Conservation (phyloP, 2,888 invertebrate genomes). For the Caenorhabditis auriculariae region DNA sequence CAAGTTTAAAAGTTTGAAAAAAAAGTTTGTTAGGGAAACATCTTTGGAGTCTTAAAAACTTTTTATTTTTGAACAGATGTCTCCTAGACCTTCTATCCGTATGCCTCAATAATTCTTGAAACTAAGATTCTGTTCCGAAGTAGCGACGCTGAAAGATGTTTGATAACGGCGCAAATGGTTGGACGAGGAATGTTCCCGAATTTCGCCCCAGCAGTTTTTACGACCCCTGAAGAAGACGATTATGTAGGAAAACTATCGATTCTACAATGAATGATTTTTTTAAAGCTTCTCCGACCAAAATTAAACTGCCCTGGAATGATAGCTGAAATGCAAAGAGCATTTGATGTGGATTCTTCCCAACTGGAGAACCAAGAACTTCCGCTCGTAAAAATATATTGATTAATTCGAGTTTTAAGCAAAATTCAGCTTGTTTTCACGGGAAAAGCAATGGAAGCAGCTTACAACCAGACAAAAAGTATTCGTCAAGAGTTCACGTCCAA, state of each 20-base stretch:
- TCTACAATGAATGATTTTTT: neutral
- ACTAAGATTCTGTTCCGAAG: constrained; percentile 27
- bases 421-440: too few relatives aligned
- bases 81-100: too few relatives aligned
- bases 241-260: constrained; percentile 3
- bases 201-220: constrained; percentile 19
- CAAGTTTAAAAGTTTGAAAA: too few relatives aligned
- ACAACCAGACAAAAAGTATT: neutral
- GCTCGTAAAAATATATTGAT: too few relatives aligned
- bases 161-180: constrained; percentile 24
- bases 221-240: constrained; percentile 9
- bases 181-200: constrained; percentile 19
- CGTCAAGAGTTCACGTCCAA: too few relatives aligned
- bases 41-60: too few relatives aligned
- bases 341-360: too few relatives aligned
- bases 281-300: constrained; percentile 20
- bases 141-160: constrained; percentile 22
- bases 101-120: too few relatives aligned
- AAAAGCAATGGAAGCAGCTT: neutral
- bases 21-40: too few relatives aligned
- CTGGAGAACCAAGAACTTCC: too few relatives aligned
- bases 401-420: too few relatives aligned
- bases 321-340: constrained; percentile 3
- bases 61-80: neutral
- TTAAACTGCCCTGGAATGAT: constrained; percentile 8